Conservation (phyloP, 1,140 invertebrate species). For the Battus philenor region DNA sequence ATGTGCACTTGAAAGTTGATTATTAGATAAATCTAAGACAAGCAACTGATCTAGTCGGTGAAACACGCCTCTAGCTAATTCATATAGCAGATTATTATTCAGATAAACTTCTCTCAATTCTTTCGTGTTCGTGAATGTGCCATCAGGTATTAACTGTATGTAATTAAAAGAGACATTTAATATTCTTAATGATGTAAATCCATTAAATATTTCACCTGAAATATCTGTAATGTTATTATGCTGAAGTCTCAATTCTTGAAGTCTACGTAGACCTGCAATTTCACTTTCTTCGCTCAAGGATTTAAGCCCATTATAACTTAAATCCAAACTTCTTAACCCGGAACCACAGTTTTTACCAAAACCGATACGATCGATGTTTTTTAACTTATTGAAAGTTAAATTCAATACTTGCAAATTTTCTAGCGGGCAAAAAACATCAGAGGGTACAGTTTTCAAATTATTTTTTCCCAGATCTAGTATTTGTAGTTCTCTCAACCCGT, state of each 20-base stretch:
- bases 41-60: slow-evolving; percentile 89
- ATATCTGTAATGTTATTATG: slow-evolving; percentile 89
- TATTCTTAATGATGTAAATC: slow-evolving; percentile 84
- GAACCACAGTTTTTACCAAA: slow-evolving; percentile 78
- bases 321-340: slow-evolving; percentile 83
- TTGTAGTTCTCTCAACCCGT: slow-evolving; percentile 85
- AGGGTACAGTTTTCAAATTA: slow-evolving; percentile 85
- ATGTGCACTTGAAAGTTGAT: slow-evolving; percentile 88
- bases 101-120: slow-evolving; percentile 89
- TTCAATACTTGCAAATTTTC: slow-evolving; percentile 88
- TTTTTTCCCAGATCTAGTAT: slow-evolving; percentile 87
- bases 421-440: slow-evolving; percentile 85
- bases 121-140: slow-evolving; percentile 84
- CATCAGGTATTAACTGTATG: slow-evolving; percentile 85
- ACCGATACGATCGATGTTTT: slow-evolving; percentile 83
- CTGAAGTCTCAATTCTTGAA: slow-evolving; percentile 86
- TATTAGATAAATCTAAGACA: slow-evolving; percentile 92
- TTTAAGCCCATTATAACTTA: slow-evolving; percentile 86
- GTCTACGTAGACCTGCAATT: slow-evolving; percentile 81
- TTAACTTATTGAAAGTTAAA: slow-evolving; percentile 86
- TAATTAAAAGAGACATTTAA: slow-evolving; percentile 91
- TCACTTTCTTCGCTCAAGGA: slow-evolving; percentile 83
- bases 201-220: slow-evolving; percentile 85
- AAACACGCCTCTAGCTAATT: slow-evolving; percentile 87
- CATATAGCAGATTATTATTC: slow-evolving; percentile 87